Percentiles rank a stretch among this genome's conserved stretches.
Evolutionary conservation across 2,113 vertebrate species (phyloP).

Genomic region (Mus musculus): DNA sequence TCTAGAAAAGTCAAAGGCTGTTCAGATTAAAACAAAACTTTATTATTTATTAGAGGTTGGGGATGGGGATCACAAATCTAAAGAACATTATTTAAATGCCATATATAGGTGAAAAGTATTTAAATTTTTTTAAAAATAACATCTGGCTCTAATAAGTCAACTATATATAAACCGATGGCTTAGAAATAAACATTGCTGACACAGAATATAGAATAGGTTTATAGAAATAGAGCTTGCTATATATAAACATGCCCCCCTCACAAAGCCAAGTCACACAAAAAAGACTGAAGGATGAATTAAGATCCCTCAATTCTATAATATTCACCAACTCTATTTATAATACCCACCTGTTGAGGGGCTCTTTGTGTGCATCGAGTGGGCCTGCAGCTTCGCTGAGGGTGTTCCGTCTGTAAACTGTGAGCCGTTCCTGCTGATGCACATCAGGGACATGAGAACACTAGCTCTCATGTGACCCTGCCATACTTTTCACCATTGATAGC

Average conservation of each 20-base stretch:
- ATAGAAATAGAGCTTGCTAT: background rate
- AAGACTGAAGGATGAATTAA: slow-evolving; percentile 20
- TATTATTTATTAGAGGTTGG: background rate
- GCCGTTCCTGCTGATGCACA: background rate
- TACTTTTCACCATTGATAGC: background rate
- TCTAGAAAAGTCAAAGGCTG: slow-evolving; percentile 12
- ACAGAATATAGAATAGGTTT: background rate
- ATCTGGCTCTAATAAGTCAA: background rate
- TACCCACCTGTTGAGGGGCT: background rate
- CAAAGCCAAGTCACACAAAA: background rate
- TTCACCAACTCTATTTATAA: background rate
- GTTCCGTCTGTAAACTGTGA: slow-evolving; percentile 1
- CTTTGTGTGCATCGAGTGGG: background rate
- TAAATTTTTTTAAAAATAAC: slow-evolving; percentile 44
- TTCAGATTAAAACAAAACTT: slow-evolving; percentile 38
- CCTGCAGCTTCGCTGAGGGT: background rate
- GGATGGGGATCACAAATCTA: background rate
- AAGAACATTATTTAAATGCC: slow-evolving; percentile 5
- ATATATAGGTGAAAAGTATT: background rate
- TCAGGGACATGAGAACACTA: background rate
- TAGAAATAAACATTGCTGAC: background rate
- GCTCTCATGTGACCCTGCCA: background rate
- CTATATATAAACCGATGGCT: background rate
- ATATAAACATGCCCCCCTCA: background rate
- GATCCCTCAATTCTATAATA: background rate